These are phyloP conservation scores for Subacronicta megacephala DNA, from an alignment of 2,888 invertebrate genomes.

Conservation along the genomic window DNA sequence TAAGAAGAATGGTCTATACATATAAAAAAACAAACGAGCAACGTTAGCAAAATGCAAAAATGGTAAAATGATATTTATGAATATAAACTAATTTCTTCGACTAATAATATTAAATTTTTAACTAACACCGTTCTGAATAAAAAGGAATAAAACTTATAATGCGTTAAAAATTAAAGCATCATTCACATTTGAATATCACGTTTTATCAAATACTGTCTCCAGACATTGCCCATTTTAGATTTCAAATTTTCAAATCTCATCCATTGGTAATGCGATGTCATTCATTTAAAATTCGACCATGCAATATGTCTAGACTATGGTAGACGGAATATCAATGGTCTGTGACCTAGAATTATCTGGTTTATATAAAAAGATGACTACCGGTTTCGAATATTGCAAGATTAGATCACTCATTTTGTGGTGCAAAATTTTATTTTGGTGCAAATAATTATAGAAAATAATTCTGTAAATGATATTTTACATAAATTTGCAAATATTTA, in stretches of 20 bases:
- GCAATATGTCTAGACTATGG: conserved; percentile 87
- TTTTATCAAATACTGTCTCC: conserved; percentile 68
- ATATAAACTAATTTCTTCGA: conserved; percentile 1
- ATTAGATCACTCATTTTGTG: conserved; percentile 29
- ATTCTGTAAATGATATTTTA: conserved; percentile 7
- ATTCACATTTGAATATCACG: conserved; percentile 52
- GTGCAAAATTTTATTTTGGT: conserved; percentile 16
- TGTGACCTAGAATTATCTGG: conserved; percentile 86
- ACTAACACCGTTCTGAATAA: not conserved
- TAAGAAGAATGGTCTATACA: too few species aligned
- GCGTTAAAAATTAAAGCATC: conserved; percentile 38
- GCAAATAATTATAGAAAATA: conserved; percentile 6
- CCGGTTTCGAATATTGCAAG: conserved; percentile 49
- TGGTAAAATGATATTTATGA: not conserved
- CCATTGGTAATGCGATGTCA: conserved; percentile 85
- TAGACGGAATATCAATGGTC: conserved; percentile 85
- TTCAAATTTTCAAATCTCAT: conserved; percentile 85
- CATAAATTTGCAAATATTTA: not conserved
- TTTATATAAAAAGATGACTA: conserved; percentile 63
- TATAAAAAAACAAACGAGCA: too few species aligned
- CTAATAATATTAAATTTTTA: not conserved
- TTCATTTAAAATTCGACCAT: conserved; percentile 88
- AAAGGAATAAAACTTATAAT: conserved; percentile 17
- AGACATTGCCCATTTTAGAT: conserved; percentile 84
- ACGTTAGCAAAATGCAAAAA: too few species aligned